These are phyloP conservation scores for Actinernus sp. DNA, from an alignment of 92 coral and sea anemone species.

Conservation along the genomic window DNA sequence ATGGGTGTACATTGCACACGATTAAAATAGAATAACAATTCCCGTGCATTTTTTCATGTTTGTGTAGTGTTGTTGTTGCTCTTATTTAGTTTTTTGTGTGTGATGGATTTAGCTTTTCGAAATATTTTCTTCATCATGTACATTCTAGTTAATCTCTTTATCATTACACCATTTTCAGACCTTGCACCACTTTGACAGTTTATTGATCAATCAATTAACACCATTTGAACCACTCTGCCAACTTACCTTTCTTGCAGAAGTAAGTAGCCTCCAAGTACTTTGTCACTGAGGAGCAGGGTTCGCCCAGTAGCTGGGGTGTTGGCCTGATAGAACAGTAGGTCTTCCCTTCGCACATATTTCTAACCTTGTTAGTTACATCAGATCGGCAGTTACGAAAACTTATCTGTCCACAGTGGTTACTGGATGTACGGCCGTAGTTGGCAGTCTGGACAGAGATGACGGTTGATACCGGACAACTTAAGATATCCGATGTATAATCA, in stretches of 20 bases:
- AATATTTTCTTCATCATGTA: too few relatives aligned
- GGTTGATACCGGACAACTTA: conserved; percentile 82
- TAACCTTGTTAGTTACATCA: conserved; percentile 51
- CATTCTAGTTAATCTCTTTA: too few relatives aligned
- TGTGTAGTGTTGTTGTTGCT: too few relatives aligned
- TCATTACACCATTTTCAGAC: too few relatives aligned
- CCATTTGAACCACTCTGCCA: too few relatives aligned
- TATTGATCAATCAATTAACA: too few relatives aligned
- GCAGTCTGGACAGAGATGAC: conserved; percentile 66
- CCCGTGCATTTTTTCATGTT: too few relatives aligned
- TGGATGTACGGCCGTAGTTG: conserved; percentile 74
- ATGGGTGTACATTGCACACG: too few relatives aligned
- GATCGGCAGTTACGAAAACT: conserved; percentile 65
- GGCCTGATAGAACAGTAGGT: conserved; percentile 68
- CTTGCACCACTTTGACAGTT: too few relatives aligned
- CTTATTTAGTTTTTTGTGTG: too few relatives aligned
- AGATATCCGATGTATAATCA: conserved; percentile 48
- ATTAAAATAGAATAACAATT: too few relatives aligned
- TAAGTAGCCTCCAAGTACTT: conserved; percentile 84
- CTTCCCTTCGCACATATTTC: conserved; percentile 56
- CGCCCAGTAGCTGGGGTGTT: conserved; percentile 45
- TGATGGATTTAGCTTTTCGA: too few relatives aligned
- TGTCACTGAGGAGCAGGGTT: conserved; percentile 62
- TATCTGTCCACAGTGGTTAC: conserved; percentile 41
- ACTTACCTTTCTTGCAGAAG: conserved; percentile 67